phyloP scores from a whole-genome alignment of 1,140 invertebrate species.

The Wasmannia auropunctata region DNA sequence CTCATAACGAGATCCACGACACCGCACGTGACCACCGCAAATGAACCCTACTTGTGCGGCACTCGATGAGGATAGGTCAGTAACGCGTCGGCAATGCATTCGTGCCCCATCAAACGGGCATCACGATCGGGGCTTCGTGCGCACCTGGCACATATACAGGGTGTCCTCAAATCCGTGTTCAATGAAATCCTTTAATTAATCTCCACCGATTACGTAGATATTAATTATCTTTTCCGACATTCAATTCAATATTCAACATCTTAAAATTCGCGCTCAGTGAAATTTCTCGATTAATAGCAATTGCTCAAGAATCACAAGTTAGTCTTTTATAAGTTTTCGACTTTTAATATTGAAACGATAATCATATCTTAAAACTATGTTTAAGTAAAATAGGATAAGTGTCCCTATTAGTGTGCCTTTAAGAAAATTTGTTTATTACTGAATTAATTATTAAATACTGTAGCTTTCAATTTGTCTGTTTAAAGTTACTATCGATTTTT shows the following conservation, averaged over 20 bases:
- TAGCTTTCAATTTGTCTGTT: too few species aligned
- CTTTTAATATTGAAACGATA: not conserved
- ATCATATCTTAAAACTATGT: not conserved
- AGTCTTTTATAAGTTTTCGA: not conserved
- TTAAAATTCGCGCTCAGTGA: not conserved
- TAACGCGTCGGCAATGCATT: conserved; percentile 53
- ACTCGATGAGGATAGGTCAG: conserved; percentile 55
- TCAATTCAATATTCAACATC: not conserved
- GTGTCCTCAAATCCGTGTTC: conserved; percentile 13
- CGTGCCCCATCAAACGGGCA: conserved; percentile 52
- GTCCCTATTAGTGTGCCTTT: too few species aligned
- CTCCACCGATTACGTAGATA: not conserved
- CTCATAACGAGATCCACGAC: conserved; percentile 47
- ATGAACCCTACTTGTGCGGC: conserved; percentile 57
- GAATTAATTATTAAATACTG: too few species aligned
- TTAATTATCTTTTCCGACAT: not conserved
- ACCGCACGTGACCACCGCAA: conserved; percentile 51
- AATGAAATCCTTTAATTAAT: not conserved
- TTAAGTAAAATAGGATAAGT: too few species aligned
- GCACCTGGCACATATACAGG: conserved; percentile 46
- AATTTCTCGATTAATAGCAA: not conserved
- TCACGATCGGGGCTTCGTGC: conserved; percentile 30
- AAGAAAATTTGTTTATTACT: too few species aligned
- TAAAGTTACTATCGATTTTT: too few species aligned
- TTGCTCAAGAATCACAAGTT: not conserved